Percentiles rank a stretch among this genome's conserved stretches.
Evolutionary conservation across 2,113 vertebrate species (phyloP).

Genomic region (Carassius gibelio): DNA sequence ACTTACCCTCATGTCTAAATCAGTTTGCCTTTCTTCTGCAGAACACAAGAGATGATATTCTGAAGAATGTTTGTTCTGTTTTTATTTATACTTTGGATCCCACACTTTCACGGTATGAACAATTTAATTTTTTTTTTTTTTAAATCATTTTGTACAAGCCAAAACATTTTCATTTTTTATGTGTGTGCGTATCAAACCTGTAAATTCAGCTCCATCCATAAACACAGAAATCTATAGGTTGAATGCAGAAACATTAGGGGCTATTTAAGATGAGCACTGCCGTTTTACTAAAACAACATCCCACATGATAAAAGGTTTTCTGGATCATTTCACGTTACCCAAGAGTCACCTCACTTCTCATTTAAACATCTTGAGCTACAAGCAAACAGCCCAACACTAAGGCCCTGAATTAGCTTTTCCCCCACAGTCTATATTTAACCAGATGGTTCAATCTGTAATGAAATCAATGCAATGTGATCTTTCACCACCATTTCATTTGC

Average conservation of each 20-base stretch:
- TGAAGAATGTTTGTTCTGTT: not conserved
- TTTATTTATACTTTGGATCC: not conserved
- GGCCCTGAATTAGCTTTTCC: not conserved
- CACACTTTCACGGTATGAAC: not conserved
- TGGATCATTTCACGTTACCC: slow-evolving; percentile 9
- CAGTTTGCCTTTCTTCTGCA: not conserved
- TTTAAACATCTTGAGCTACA: slow-evolving; percentile 38
- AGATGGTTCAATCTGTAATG: slow-evolving; percentile 13
- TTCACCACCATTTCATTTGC: not conserved
- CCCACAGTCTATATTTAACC: not conserved
- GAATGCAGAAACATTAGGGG: slow-evolving; percentile 11
- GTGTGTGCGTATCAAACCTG: not conserved
- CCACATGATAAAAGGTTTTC: slow-evolving; percentile 31
- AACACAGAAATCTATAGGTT: not conserved
- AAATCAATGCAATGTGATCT: slow-evolving; percentile 5
- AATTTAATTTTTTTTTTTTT: not conserved
- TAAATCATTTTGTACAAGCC: not conserved
- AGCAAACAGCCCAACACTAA: slow-evolving; percentile 22
- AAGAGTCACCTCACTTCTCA: slow-evolving; percentile 34
- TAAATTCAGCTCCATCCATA: not conserved
- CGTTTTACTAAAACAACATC: slow-evolving; percentile 30
- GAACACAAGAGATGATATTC: not conserved
- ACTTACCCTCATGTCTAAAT: not conserved
- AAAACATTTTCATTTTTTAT: not conserved
- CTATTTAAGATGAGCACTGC: not conserved